Evolutionary conservation across 1,140 invertebrate species (phyloP).

Genomic region (Heterodera carotae): DNA sequence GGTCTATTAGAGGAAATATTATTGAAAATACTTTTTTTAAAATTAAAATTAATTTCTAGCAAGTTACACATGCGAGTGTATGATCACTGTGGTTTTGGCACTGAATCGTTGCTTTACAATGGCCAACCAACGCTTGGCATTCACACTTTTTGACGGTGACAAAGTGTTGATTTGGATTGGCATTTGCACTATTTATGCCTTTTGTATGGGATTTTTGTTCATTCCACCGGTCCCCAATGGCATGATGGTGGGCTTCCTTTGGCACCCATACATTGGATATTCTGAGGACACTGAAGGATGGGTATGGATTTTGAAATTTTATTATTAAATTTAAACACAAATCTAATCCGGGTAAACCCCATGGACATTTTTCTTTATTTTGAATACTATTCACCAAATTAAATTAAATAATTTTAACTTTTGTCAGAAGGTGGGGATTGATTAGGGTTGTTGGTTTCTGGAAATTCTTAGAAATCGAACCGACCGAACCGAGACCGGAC

Average conservation of each 20-base stretch:
- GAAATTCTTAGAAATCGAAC: too few relatives aligned
- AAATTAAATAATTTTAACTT: not conserved
- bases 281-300: slow-evolving; percentile 29
- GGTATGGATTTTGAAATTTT: not conserved
- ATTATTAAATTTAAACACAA: not conserved
- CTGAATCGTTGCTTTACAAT: slow-evolving; percentile 37
- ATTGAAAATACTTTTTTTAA: too few relatives aligned
- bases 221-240: slow-evolving; percentile 25
- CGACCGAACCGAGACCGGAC: too few relatives aligned
- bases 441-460: too few relatives aligned
- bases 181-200: slow-evolving; percentile 8
- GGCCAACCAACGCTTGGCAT: slow-evolving; percentile 1
- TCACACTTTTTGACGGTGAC: slow-evolving; percentile 18
- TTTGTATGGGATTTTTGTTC: slow-evolving; percentile 21
- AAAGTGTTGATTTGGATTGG: slow-evolving; percentile 18
- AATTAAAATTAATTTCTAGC: too few relatives aligned
- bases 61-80: not conserved
- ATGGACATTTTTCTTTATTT: not conserved
- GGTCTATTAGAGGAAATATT: too few relatives aligned
- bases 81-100: slow-evolving; percentile 8
- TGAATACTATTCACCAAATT: not conserved
- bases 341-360: not conserved
- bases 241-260: slow-evolving; percentile 33
- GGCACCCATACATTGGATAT: slow-evolving; percentile 37
- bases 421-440: too few relatives aligned